Conservation (phyloP, 2,797 vertebrate genomes). For the Columba guinea region DNA sequence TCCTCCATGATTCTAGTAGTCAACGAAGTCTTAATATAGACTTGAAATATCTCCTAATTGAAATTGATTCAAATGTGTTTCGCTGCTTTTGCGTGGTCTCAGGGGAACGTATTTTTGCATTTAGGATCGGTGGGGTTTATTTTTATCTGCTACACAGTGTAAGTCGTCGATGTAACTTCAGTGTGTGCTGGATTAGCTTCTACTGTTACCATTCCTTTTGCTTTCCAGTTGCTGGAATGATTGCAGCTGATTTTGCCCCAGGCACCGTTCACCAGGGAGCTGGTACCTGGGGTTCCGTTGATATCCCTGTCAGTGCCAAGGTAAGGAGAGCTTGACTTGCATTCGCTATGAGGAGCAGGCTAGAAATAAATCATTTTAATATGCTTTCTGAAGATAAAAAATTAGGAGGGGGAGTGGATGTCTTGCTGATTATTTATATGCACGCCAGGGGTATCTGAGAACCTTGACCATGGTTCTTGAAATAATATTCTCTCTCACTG, state of each 20-base stretch:
- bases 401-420: slow-evolving; percentile 14
- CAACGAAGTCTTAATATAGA: neutral
- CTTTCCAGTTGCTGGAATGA: slow-evolving; percentile 82
- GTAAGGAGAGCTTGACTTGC: slow-evolving; percentile 71
- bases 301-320: slow-evolving; percentile 87
- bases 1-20: neutral
- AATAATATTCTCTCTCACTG: slow-evolving; percentile 31
- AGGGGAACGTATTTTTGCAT: neutral
- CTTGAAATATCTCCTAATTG: neutral
- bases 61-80: neutral
- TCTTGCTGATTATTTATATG: slow-evolving; percentile 31
- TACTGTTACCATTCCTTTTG: slow-evolving; percentile 62
- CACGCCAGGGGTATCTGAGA: neutral
- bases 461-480: neutral
- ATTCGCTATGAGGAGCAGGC: slow-evolving; percentile 35
- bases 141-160: neutral
- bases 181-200: slow-evolving; percentile 46
- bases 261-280: slow-evolving; percentile 84
- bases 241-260: slow-evolving; percentile 86
- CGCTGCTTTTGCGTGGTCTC: neutral
- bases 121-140: slow-evolving; percentile 19
- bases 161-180: slow-evolving; percentile 46
- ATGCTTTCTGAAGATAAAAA: slow-evolving; percentile 58
- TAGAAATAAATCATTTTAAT: slow-evolving; percentile 63
- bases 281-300: slow-evolving; percentile 87